Evolutionary conservation across 2,113 vertebrate genomes (phyloP).

Genomic region (Odobenus rosmarus): DNA sequence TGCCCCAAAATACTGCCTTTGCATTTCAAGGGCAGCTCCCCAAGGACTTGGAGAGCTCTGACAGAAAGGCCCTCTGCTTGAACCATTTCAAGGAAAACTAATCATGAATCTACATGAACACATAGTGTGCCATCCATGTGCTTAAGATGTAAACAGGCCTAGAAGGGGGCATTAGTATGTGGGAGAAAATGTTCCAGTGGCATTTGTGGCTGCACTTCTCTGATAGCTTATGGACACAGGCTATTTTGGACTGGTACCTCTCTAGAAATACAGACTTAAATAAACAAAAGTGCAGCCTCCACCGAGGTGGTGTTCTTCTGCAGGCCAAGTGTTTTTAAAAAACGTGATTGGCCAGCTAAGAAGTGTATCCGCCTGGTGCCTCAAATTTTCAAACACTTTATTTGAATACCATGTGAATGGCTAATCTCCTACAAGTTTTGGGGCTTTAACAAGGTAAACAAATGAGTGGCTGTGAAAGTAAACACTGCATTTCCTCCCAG

Average conservation of each 20-base stretch:
- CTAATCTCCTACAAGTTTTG: slow-evolving; percentile 78
- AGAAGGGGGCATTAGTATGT: not conserved
- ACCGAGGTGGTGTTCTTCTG: slow-evolving; percentile 71
- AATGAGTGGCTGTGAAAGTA: slow-evolving; percentile 67
- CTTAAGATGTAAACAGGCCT: not conserved
- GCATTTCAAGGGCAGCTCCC: slow-evolving; percentile 23
- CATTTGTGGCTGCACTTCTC: not conserved
- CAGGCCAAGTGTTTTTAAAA: slow-evolving; percentile 75
- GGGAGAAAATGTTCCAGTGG: not conserved
- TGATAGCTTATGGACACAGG: slow-evolving; percentile 41
- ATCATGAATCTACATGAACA: not conserved
- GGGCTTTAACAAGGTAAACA: slow-evolving; percentile 77
- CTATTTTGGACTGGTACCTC: slow-evolving; percentile 27
- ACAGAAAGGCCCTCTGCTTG: not conserved
- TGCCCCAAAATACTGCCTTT: slow-evolving; percentile 1
- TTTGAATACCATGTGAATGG: slow-evolving; percentile 79
- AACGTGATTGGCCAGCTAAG: slow-evolving; percentile 69
- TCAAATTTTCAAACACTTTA: slow-evolving; percentile 83
- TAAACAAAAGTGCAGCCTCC: slow-evolving; percentile 53
- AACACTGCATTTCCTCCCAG: slow-evolving; percentile 62
- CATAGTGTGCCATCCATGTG: not conserved
- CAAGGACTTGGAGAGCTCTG: not conserved
- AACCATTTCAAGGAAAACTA: slow-evolving; percentile 47
- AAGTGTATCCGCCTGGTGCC: slow-evolving; percentile 80
- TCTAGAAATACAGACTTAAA: slow-evolving; percentile 57